phyloP scores from a whole-genome alignment of 2,888 invertebrate genomes.

The Rhingia rostrata region DNA sequence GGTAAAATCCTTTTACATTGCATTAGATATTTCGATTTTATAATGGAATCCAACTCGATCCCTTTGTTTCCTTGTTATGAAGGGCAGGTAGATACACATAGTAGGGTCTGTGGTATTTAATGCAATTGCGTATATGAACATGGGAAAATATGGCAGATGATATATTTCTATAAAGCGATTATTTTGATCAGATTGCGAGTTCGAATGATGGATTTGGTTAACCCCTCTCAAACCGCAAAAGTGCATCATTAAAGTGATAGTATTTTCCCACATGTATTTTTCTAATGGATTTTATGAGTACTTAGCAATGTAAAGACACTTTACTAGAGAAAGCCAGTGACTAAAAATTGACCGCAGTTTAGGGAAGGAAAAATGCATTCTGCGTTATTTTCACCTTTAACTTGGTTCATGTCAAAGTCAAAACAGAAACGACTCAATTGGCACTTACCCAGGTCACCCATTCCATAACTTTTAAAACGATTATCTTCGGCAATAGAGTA shows the following conservation, averaged over 20 bases:
- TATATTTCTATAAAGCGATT: slow-evolving; percentile 27
- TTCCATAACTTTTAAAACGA: no score
- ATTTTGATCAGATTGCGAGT: slow-evolving; percentile 29
- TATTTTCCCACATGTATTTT: slow-evolving; percentile 29
- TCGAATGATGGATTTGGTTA: slow-evolving; percentile 11
- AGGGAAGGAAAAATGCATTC: no score
- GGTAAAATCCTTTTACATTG: slow-evolving; percentile 27
- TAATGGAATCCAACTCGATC: slow-evolving; percentile 36
- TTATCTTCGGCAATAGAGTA: no score
- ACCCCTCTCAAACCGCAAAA: slow-evolving; percentile 32
- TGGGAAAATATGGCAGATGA: slow-evolving; percentile 53
- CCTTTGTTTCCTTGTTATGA: slow-evolving; percentile 23
- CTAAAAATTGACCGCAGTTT: no score
- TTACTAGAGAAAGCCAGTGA: no score
- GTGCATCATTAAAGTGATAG: not conserved
- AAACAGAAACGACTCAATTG: no score
- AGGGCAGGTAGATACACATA: slow-evolving; percentile 35
- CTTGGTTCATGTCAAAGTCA: no score
- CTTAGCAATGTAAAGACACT: no score
- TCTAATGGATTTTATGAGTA: no score
- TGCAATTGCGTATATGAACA: slow-evolving; percentile 38
- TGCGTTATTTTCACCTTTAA: no score
- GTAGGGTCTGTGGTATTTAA: slow-evolving; percentile 4
- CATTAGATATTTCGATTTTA: not conserved
- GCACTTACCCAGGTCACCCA: no score